Evolutionary conservation across 1,140 invertebrate genomes (phyloP).

Genomic region (Papilio dardanus): DNA sequence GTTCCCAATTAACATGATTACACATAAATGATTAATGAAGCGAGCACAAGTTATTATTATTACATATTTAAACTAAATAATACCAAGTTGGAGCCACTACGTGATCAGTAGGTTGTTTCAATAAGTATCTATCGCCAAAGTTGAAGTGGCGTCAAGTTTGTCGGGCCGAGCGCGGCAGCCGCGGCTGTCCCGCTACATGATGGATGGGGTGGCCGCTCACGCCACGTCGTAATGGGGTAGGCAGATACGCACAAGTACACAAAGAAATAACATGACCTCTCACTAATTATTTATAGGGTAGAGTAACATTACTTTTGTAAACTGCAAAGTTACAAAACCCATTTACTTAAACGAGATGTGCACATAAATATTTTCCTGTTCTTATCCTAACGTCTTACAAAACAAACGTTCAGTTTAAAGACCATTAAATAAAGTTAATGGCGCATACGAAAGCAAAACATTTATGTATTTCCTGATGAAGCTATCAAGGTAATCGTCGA

Average conservation of each 20-base stretch:
- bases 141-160: not conserved
- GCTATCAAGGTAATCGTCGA: not conserved
- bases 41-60: not conserved
- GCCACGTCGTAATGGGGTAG: not conserved
- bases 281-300: not conserved
- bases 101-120: not conserved
- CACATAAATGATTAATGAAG: slow-evolving; percentile 1
- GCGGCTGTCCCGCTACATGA: not conserved
- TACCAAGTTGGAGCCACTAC: not conserved
- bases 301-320: not conserved
- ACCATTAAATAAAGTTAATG: not conserved
- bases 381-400: not conserved
- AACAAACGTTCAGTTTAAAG: not conserved
- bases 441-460: not conserved
- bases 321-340: too few species aligned
- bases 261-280: not conserved
- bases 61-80: not conserved
- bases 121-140: not conserved
- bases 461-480: slow-evolving; percentile 17
- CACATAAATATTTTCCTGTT: too few species aligned
- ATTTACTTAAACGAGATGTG: too few species aligned
- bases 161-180: not conserved
- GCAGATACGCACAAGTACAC: not conserved
- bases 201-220: not conserved
- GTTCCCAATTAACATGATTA: not conserved